These are phyloP conservation scores for Intellagama lesueurii DNA, from an alignment of 2,797 vertebrate species.

Conservation along the genomic window DNA sequence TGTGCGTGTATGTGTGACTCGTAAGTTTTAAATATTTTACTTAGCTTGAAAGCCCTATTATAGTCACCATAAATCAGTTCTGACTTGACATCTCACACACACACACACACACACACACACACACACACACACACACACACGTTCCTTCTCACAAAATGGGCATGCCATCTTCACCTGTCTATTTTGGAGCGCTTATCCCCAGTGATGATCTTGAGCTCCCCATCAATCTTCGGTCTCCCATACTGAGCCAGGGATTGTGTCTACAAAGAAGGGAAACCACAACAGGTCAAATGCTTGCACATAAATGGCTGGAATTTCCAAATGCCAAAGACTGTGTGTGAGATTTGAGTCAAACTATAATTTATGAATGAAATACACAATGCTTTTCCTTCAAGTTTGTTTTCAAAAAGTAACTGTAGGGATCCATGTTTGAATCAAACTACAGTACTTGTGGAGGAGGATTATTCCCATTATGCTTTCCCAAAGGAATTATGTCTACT, in stretches of 20 bases:
- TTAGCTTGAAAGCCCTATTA: too few species aligned
- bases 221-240: conserved; percentile 92
- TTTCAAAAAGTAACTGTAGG: neutral
- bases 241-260: conserved; percentile 88
- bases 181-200: conserved; percentile 89
- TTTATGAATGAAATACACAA: neutral
- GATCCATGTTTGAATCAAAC: neutral
- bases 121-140: neutral
- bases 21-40: too few species aligned
- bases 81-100: too few species aligned
- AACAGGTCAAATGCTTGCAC: neutral
- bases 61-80: too few species aligned
- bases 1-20: too few species aligned
- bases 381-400: neutral
- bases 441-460: neutral
- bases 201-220: conserved; percentile 89
- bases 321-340: neutral
- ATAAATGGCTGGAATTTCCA: neutral
- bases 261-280: conserved; percentile 64
- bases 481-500: neutral
- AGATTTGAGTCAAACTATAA: neutral
- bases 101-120: neutral
- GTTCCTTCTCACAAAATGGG: neutral
- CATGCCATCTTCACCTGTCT: conserved; percentile 83
- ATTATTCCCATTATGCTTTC: neutral